Evolutionary conservation across 2,888 invertebrate genomes (phyloP).

Genomic region (Hedya salicella): DNA sequence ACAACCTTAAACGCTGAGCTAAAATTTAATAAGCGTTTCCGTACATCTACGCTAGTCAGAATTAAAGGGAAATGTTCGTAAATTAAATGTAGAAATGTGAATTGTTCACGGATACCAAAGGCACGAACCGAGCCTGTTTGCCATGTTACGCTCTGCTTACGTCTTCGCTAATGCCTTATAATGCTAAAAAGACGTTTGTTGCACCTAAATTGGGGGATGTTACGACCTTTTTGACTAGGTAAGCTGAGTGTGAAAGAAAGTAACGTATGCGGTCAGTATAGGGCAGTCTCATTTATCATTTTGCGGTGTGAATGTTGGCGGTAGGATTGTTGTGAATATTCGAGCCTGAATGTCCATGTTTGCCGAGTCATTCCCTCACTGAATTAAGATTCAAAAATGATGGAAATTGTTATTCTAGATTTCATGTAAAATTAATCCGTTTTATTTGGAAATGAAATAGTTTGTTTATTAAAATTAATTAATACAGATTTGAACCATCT

Average conservation of each 20-base stretch:
- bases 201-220: not conserved
- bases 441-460: too few relatives aligned
- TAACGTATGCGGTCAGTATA: conserved; percentile 4
- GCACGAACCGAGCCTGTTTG: conserved; percentile 39
- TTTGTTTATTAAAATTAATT: too few relatives aligned
- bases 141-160: conserved; percentile 29
- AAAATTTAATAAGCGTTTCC: conserved; percentile 34
- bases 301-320: too few relatives aligned
- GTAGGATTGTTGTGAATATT: too few relatives aligned
- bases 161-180: conserved; percentile 26
- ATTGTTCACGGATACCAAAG: conserved; percentile 37
- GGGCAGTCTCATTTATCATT: conserved; percentile 25
- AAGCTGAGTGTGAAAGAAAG: conserved; percentile 17
- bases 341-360: too few relatives aligned
- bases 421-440: too few relatives aligned
- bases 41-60: conserved; percentile 23
- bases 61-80: conserved; percentile 38
- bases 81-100: conserved; percentile 36
- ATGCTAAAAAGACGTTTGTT: not conserved
- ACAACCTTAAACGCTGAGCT: conserved; percentile 28
- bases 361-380: too few relatives aligned
- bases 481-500: too few relatives aligned
- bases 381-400: too few relatives aligned
- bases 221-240: not conserved
- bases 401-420: too few relatives aligned